Evolutionary conservation across 2,888 invertebrate species (phyloP), one percentile per base, ranked within the genome.

Genomic region (Agrotis ipsilon): DNA sequence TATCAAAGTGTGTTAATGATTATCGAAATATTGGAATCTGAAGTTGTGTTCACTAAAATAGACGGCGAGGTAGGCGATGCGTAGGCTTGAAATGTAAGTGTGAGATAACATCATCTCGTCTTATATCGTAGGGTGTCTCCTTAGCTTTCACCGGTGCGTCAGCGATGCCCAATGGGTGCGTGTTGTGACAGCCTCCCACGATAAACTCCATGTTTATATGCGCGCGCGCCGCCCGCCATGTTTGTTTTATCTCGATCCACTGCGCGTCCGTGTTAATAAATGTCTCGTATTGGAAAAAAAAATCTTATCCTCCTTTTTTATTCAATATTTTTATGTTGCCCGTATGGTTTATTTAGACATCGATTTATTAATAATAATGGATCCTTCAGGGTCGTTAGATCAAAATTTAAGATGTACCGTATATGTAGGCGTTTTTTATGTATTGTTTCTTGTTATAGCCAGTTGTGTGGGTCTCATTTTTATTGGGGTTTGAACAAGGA

Each of bases 181-280:
- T 96, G 95, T 96, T 96, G 94, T 96, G 96, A 96, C 96, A 96
- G 95, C 96, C 92, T 96, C 96, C 95, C 95, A 96, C 95, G 94
- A 94, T 96, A 94, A 94, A 94, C 91, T 92, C 87, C 87, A 91
- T 94, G 94, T 94, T 94, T 94, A 94, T 91, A 90, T 92, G 94
- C 93, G 93, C 94, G 93, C 91, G 93, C 94, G 94, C 92, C 90
- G 94, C 90, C 93, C 93, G 95, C 94, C 95, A 95, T 96, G 95
- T 96, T 96, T 96, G 95, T 95, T 96, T 95, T 95, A 96, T 96
- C 96, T 94, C 93, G 94, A 93, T 94, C 92, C 94, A 94, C 91
- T 92, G 93, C 92, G 89, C 90, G 88, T 81, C 90, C 90, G 94
- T 94, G 95, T 96, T 95, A 96, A 95, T 96, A 95, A 95, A 96